A percentile compares a stretch with the other conserved stretches of the same genome.
These are phyloP conservation scores for Choristoneura fumiferana DNA, from an alignment of 1,140 invertebrate species.

Conservation along the genomic window DNA sequence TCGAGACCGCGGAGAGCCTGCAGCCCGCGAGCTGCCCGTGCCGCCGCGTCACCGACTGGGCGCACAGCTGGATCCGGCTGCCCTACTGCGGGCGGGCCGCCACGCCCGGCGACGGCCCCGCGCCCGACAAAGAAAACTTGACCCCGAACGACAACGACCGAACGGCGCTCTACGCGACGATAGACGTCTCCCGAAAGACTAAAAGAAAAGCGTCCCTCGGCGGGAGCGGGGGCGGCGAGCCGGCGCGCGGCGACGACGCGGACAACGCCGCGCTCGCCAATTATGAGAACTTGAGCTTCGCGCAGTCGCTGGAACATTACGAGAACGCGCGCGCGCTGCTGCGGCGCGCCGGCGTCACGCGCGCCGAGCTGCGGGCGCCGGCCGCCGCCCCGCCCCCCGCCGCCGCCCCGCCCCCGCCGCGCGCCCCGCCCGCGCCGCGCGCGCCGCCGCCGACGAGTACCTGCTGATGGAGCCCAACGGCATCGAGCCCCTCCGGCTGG, in stretches of 20 bases:
- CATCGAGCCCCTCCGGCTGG: slow-evolving; percentile 41
- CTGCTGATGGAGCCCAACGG: slow-evolving; percentile 83
- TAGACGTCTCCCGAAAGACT: slow-evolving; percentile 83
- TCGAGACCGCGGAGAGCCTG: slow-evolving; percentile 62
- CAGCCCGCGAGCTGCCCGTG: slow-evolving; percentile 79
- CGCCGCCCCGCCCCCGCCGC: slow-evolving; percentile 35
- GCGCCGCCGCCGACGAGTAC: slow-evolving; percentile 78
- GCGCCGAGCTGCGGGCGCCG: slow-evolving; percentile 62
- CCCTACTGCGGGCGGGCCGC: slow-evolving; percentile 79
- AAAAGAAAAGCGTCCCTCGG: slow-evolving; percentile 57
- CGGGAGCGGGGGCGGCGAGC: slow-evolving; percentile 19
- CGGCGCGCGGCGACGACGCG: slow-evolving; percentile 34
- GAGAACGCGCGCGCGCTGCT: slow-evolving; percentile 83
- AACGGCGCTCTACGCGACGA: slow-evolving; percentile 83
- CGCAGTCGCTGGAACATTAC: slow-evolving; percentile 83
- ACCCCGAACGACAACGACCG: slow-evolving; percentile 64
- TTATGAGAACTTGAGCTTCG: slow-evolving; percentile 85
- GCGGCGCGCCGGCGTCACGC: slow-evolving; percentile 67
- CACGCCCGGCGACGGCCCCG: slow-evolving; percentile 67
- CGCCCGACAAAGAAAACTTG: slow-evolving; percentile 73
- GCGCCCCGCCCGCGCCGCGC: slow-evolving; percentile 71
- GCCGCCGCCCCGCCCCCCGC: slow-evolving; percentile 61
- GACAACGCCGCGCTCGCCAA: slow-evolving; percentile 67
- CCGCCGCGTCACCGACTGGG: slow-evolving; percentile 83
- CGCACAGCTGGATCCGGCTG: slow-evolving; percentile 80